Conservation (phyloP, 2,888 invertebrate genomes). For the Volucella inflata region DNA sequence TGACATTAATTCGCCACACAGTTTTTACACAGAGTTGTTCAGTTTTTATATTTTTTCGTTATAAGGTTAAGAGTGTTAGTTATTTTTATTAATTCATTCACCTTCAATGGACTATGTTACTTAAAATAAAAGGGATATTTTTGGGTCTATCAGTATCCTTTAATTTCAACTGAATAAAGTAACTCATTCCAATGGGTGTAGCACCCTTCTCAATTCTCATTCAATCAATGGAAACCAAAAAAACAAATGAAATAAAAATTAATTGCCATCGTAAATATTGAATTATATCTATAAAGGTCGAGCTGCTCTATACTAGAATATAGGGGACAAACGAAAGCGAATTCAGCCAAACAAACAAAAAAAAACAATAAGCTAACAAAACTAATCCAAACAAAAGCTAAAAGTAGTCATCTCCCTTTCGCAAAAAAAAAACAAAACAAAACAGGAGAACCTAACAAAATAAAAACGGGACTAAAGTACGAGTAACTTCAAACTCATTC, state of each 20-base stretch:
- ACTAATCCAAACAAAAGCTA: not conserved
- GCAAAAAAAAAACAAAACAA: too few species aligned
- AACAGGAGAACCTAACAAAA: not conserved
- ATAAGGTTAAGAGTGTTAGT: too few species aligned
- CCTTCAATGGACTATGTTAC: not conserved
- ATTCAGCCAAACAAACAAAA: conserved; percentile 14
- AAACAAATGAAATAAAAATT: conserved; percentile 10
- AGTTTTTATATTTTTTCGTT: too few species aligned
- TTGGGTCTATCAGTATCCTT: not conserved
- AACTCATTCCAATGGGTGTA: not conserved
- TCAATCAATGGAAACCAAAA: not conserved
- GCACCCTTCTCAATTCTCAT: not conserved
- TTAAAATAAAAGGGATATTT: not conserved
- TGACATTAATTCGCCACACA: too few species aligned
- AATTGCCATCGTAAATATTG: conserved; percentile 33
- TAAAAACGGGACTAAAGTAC: not conserved
- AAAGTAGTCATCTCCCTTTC: too few species aligned
- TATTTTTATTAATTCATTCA: too few species aligned
- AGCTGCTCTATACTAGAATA: conserved; percentile 1
- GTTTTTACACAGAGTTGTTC: too few species aligned
- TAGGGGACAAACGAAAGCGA: not conserved
- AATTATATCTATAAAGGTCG: conserved; percentile 33
- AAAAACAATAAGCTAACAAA: conserved; percentile 25
- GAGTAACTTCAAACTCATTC: not conserved
- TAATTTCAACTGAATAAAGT: conserved; percentile 11